These are phyloP conservation scores for Pagrus major DNA, from an alignment of 2,113 vertebrate genomes.

Conservation along the genomic window DNA sequence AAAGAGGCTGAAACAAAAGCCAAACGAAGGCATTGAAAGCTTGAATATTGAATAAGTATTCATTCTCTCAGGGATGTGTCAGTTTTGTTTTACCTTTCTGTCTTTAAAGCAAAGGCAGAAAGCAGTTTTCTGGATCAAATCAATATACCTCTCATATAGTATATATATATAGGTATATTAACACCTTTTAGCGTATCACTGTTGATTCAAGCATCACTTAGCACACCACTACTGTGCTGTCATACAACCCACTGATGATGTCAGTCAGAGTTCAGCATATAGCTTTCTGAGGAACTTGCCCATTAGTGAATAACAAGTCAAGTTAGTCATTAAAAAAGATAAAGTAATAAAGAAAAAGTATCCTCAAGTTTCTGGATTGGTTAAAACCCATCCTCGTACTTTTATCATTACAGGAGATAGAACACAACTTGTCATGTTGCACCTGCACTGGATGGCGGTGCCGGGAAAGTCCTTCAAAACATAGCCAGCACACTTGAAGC, in stretches of 20 bases:
- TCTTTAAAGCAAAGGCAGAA: slow-evolving; percentile 29
- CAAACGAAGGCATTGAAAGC: slow-evolving; percentile 6
- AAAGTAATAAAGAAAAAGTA: not conserved
- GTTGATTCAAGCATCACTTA: slow-evolving; percentile 10
- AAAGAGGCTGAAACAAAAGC: slow-evolving; percentile 27
- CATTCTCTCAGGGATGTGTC: slow-evolving; percentile 35
- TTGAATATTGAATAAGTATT: slow-evolving; percentile 35
- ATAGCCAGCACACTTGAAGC: not conserved
- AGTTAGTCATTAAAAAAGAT: not conserved
- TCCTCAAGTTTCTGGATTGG: not conserved
- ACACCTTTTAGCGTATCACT: not conserved
- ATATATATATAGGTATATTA: slow-evolving; percentile 1
- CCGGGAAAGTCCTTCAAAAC: slow-evolving; percentile 35
- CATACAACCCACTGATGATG: not conserved
- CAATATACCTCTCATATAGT: not conserved
- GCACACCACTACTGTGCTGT: not conserved
- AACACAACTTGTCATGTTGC: slow-evolving; percentile 24
- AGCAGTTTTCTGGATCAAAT: slow-evolving; percentile 8
- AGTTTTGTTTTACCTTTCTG: slow-evolving; percentile 29
- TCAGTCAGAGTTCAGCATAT: not conserved
- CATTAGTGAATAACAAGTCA: slow-evolving; percentile 1
- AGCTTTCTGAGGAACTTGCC: not conserved
- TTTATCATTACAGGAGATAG: slow-evolving; percentile 10
- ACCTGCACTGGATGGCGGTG: slow-evolving; percentile 20
- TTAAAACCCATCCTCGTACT: not conserved